phyloP scores from a whole-genome alignment of 1,140 invertebrate genomes.

The Elymnias hypermnestra region DNA sequence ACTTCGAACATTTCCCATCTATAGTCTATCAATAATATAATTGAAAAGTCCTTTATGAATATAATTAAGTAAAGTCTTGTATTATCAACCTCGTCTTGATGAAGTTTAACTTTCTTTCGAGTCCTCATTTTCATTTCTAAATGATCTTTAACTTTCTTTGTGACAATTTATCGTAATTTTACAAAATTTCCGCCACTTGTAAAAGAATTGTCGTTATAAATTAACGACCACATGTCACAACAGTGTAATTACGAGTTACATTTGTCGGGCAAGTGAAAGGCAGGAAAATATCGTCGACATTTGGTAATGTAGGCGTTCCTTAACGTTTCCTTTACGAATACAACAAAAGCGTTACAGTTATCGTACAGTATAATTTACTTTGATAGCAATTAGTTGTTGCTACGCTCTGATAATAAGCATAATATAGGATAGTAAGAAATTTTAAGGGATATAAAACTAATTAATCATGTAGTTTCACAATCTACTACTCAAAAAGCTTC shows the following conservation, averaged over 20 bases:
- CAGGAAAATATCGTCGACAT: constrained; percentile 15
- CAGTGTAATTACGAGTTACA: constrained; percentile 39
- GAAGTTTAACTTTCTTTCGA: no score
- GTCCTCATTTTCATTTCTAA: no score
- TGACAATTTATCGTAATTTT: no score
- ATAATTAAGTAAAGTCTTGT: no score
- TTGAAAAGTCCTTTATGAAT: no score
- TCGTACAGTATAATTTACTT: constrained; percentile 1
- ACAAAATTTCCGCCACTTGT: constrained; percentile 5
- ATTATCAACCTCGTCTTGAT: no score
- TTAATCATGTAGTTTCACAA: no score
- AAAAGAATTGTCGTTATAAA: constrained; percentile 20
- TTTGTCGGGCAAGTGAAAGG: constrained; percentile 19
- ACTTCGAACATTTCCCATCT: no score
- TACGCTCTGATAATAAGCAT: background rate
- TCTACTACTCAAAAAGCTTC: no score
- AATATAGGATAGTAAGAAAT: background rate
- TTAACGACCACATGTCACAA: constrained; percentile 34
- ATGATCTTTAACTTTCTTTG: no score
- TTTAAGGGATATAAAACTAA: no score
- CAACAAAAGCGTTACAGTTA: constrained; percentile 10
- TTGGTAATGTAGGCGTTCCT: constrained; percentile 17
- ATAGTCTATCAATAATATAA: no score
- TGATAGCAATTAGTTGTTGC: background rate
- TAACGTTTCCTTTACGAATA: constrained; percentile 16